These are phyloP conservation scores for Tetramorium parvispinum DNA, from an alignment of 1,140 invertebrate genomes.

Conservation along the genomic window DNA sequence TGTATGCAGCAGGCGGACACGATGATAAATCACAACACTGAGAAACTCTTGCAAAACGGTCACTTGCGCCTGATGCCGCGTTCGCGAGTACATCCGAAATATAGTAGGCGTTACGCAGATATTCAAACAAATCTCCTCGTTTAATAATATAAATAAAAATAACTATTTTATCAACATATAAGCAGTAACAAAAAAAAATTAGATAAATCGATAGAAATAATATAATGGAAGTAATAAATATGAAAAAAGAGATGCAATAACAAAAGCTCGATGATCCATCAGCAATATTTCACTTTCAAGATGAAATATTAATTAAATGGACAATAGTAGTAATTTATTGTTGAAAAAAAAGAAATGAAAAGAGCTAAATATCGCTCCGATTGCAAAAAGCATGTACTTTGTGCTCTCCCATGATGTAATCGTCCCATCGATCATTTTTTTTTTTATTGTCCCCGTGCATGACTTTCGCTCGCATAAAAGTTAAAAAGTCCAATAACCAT, in stretches of 20 bases:
- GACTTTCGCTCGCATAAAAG: neutral
- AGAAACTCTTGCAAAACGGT: constrained; percentile 43
- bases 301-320: neutral
- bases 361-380: neutral
- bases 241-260: neutral
- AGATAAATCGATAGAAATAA: neutral
- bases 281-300: neutral
- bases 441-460: neutral
- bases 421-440: neutral
- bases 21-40: constrained; percentile 64
- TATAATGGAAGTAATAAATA: constrained; percentile 5
- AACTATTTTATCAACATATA: neutral
- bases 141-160: neutral
- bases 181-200: neutral
- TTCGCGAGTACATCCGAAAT: neutral
- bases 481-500: constrained; percentile 23
- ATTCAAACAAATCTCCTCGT: neutral
- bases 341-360: neutral
- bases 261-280: neutral
- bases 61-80: constrained; percentile 27
- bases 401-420: neutral
- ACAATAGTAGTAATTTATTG: neutral
- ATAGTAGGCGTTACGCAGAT: neutral
- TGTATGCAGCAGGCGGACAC: constrained; percentile 22
- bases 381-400: neutral